These are phyloP conservation scores for Rotaria sp. DNA, from an alignment of 2,888 invertebrate genomes.

Conservation along the genomic window DNA sequence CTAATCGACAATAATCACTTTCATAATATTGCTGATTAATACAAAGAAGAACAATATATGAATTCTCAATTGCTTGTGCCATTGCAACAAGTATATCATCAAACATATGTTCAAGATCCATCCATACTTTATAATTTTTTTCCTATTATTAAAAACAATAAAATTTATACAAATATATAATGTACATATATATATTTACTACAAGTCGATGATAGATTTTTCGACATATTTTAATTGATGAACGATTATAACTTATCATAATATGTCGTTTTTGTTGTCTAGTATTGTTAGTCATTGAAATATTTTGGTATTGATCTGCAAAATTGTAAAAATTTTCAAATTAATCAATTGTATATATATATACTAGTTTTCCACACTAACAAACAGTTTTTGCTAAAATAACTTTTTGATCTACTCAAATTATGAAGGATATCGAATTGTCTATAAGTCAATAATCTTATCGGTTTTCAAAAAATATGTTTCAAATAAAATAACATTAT, in stretches of 20 bases:
- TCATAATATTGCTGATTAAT: background rate
- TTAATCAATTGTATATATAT: too few relatives aligned
- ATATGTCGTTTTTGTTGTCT: background rate
- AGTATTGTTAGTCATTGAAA: too few relatives aligned
- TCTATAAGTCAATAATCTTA: too few relatives aligned
- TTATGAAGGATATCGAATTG: too few relatives aligned
- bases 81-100: background rate
- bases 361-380: too few relatives aligned
- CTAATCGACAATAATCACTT: constrained; percentile 25
- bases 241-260: constrained; percentile 29
- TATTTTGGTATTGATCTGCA: too few relatives aligned
- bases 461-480: too few relatives aligned
- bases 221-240: background rate
- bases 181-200: background rate
- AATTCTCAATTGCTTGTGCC: constrained; percentile 21
- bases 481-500: too few relatives aligned
- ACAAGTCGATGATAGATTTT: background rate
- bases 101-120: background rate
- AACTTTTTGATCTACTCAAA: too few relatives aligned
- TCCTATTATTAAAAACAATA: background rate
- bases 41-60: constrained; percentile 12
- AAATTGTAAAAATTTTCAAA: too few relatives aligned
- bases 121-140: background rate
- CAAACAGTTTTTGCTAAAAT: too few relatives aligned
- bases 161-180: background rate